Evolutionary conservation across 2,797 vertebrate species (phyloP), one percentile per base, ranked within the genome.

Genomic region (Remorina albescens): DNA sequence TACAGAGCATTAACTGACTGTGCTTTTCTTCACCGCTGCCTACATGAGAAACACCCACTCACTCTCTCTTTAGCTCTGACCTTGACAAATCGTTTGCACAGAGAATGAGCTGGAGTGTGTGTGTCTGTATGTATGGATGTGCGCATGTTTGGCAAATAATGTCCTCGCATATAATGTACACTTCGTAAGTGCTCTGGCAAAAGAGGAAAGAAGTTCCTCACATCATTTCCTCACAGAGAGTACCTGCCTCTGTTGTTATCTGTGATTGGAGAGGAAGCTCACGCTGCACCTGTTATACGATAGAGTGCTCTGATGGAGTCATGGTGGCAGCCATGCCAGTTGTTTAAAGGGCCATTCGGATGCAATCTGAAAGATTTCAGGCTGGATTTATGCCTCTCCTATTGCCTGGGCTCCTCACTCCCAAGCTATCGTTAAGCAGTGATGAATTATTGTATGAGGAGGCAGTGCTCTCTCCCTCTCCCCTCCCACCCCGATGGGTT

Each of bases 281-380:
- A 53, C 16, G 34, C 80, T 28, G 67, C 26, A 53, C 71, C 56
- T 4, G 36, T 50, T 63, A 70, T 75, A 83, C 73, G 81, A 92
- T 86, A 78, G 79, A 91, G 85, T 61, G 85, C 82, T 55, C 42
- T 23, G 42, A 83, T 67, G 55, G 77, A 82, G 81, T 86, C 81
- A 67, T 37, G 19, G 85, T 79, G 88, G 89, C 87, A 88, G 88
- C 85, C 74, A 15, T 46, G 84, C 70, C 23, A 72, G 87, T 91
- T 93, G 84, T 93, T 93, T 94, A 93, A 93, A 93, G 87, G 88
- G 81, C 89, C 88, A 91, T 94, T 93, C 85, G 67, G 81, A 91
- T 92, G 85, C 88, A 91, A 93, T 92, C 88, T 83, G 74, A 85
- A 74, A 89, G 84, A 91, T 89, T 87, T 91, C 91, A 86, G 59